Evolutionary conservation across 2,113 vertebrate genomes (phyloP).

Genomic region (Dromas ardeola): DNA sequence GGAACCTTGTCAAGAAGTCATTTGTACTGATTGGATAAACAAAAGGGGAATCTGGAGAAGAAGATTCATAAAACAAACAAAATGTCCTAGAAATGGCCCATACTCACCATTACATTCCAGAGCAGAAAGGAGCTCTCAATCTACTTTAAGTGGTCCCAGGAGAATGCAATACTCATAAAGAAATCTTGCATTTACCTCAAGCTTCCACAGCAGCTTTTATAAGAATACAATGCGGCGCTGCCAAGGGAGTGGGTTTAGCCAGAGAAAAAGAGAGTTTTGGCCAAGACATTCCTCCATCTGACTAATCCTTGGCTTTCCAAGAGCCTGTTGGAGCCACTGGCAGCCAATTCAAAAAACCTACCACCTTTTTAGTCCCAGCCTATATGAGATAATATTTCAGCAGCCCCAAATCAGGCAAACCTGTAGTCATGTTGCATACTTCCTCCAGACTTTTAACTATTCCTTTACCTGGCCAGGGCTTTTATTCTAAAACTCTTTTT

Average conservation of each 20-base stretch:
- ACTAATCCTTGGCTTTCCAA: constrained; percentile 58
- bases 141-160: constrained; percentile 4
- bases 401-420: constrained; percentile 5
- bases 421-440: not conserved
- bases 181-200: constrained; percentile 34
- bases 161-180: not conserved
- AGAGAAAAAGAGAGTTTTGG: constrained; percentile 52
- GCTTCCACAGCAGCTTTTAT: constrained; percentile 55
- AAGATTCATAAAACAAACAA: constrained; percentile 18
- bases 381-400: constrained; percentile 30
- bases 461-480: not conserved
- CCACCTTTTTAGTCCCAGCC: constrained; percentile 39
- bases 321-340: constrained; percentile 36
- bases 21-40: constrained; percentile 12
- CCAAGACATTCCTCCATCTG: constrained; percentile 59
- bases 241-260: constrained; percentile 35
- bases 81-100: not conserved
- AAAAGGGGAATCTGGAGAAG: not conserved
- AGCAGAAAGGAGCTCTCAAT: constrained; percentile 41
- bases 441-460: constrained; percentile 14
- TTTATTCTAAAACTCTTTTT: not conserved
- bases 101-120: not conserved
- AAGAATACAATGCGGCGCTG: not conserved
- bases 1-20: constrained; percentile 20
- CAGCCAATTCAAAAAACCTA: constrained; percentile 48